Base-by-base conservation (phyloP, 2,888 invertebrate genomes). In the Stenchaetothrips biformis region DNA sequence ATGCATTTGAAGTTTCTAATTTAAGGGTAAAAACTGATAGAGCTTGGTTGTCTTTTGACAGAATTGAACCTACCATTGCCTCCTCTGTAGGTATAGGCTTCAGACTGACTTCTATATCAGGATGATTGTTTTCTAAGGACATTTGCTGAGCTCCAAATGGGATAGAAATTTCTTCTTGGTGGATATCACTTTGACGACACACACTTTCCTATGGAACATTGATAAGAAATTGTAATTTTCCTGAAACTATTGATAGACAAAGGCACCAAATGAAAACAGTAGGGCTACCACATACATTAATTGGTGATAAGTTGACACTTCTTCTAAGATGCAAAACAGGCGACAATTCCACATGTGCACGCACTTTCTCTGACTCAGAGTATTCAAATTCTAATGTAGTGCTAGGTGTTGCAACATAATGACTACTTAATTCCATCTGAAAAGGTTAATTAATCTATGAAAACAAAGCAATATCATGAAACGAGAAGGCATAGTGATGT, bases 351-450 rank as follows among this genome's bases (percentile, higher is more conserved):
- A 67, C 67, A 67, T 67, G 67, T 67, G 67, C 67, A 67, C 67
- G 67, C 8, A 67, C 67, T 67, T 67, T 67, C 21, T 67, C 67
- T n/a, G 67, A 67, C 21, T 67, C 67, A 67, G 9, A 18, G 21
- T 67, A 67, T 67, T 67, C 67, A 67, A 67, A 67, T 67, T 21
- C 67, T 67, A 67, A 67, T 67, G 67, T 67, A 4, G 67, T 67
- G 21, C 67, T 67, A 67, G 67, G 67, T 21, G 67, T 67, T 67
- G 21, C 67, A n/a, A 67, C 67, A 67, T 67, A 67, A 21, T 67
- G 67, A 67, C 67, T 67, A 67, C 67, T 67, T 67, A 67, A 9
- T 9, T 67, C 67, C 67, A 67, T 67, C 67, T 67, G 67, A 67
- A 67, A 67, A 67, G 13, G 13, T 13, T 4, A 53, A 18, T 7